Evolutionary conservation across 2,113 vertebrate genomes (phyloP).

Genomic region (Quiscalus mexicanus): DNA sequence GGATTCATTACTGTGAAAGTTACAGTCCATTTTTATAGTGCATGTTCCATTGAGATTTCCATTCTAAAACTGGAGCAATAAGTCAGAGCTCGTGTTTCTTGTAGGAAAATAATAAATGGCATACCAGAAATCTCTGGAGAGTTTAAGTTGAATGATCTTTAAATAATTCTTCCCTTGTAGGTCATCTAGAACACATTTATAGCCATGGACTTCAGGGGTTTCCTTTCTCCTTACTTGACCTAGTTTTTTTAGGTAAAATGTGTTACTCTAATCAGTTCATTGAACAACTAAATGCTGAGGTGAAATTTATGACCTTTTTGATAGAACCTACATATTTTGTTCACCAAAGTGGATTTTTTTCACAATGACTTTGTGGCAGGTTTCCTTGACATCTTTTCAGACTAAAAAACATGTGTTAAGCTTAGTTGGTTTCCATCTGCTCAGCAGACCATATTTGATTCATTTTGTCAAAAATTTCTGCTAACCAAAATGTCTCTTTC

Average conservation of each 20-base stretch:
- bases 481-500: not conserved
- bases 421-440: not conserved
- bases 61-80: conserved; percentile 12
- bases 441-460: not conserved
- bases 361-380: not conserved
- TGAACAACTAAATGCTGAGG: not conserved
- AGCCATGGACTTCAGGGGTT: not conserved
- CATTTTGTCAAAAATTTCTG: not conserved
- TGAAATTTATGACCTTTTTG: not conserved
- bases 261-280: not conserved
- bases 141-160: not conserved
- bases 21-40: not conserved
- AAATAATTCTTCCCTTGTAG: conserved; percentile 23
- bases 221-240: conserved; percentile 7
- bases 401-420: not conserved
- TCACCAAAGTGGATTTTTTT: not conserved
- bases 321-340: not conserved
- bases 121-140: not conserved
- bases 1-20: not conserved
- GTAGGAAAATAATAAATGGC: conserved; percentile 37
- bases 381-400: not conserved
- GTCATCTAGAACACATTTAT: conserved; percentile 1
- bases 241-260: not conserved
- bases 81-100: conserved; percentile 13
- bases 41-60: not conserved